These are phyloP conservation scores for Galerucella calmariensis DNA, from an alignment of 2,888 invertebrate species.

Conservation along the genomic window DNA sequence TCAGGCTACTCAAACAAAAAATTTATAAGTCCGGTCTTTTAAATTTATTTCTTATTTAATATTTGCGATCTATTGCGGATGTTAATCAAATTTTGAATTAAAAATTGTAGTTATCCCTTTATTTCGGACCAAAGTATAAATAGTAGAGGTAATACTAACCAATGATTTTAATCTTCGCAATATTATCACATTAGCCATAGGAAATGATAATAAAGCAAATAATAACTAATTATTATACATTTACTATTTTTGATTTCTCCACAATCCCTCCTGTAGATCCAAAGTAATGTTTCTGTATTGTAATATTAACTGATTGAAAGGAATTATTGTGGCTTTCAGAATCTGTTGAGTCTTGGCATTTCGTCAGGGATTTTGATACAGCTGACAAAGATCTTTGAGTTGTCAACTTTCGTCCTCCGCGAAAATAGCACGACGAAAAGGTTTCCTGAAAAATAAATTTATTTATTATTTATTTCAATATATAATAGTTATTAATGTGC, in stretches of 20 bases:
- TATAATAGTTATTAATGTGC: too few species aligned
- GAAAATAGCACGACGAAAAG: slow-evolving; percentile 53
- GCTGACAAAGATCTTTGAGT: slow-evolving; percentile 55
- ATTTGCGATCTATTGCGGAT: too few species aligned
- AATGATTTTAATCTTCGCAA: neutral
- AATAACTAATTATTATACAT: slow-evolving; percentile 1
- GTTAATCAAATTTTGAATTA: too few species aligned
- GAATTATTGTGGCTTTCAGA: slow-evolving; percentile 54
- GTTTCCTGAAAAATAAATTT: slow-evolving; percentile 49
- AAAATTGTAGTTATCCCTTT: too few species aligned
- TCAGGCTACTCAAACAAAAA: too few species aligned
- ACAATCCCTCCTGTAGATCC: neutral
- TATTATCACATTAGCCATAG: slow-evolving; percentile 1
- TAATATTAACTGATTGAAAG: slow-evolving; percentile 35
- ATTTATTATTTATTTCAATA: neutral
- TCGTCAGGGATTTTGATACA: slow-evolving; percentile 54
- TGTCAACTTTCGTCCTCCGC: slow-evolving; percentile 46
- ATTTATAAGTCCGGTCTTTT: too few species aligned
- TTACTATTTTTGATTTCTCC: neutral
- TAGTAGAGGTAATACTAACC: neutral
- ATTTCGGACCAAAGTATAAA: too few species aligned
- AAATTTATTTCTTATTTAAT: too few species aligned
- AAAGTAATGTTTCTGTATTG: slow-evolving; percentile 4
- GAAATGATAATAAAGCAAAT: neutral
- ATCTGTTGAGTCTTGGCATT: slow-evolving; percentile 54